Evolutionary conservation across 2,797 vertebrate genomes (phyloP), one percentile per base, ranked within the genome.

Genomic region (Lutjanus campechanus): DNA sequence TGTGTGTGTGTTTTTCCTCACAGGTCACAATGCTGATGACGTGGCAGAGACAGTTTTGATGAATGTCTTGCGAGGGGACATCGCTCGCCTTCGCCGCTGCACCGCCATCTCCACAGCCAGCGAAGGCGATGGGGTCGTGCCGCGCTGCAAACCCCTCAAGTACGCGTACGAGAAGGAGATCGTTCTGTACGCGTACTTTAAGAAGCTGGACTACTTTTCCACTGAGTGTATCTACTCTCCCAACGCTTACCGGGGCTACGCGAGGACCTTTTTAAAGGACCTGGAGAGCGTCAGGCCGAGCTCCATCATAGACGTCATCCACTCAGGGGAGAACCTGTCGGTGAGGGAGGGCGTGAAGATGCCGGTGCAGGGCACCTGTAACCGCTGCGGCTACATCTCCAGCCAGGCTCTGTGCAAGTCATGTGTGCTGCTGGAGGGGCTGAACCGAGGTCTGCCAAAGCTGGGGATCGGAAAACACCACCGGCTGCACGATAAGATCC

Each of bases 111-210:
- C 95, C 8, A 95, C 96, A 0, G 85, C 94, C 58, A 96, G 96
- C 0, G 96, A 97, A 55, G 95, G 95, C 0, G 95, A 96, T 0
- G 96, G 96, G 0, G 95, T 96, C 0, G 95, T 98, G 19, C 96
- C 97, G 0, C 96, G 97, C 15, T 97, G 97, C 93, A 97, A 97
- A 76, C 97, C 97, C 0, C 93, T 98, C 68, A 96, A 97, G 81
- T 96, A 98, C 2, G 96, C 97, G 2, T 98, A 97, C 2, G 97
- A 98, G 92, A 98, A 98, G 85, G 97, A 98, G 94, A 98, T 98
- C 1, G 97, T 98, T 49, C 93, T 98, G 36, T 98, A 98, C 0
- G 97, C 97, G 10, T 97, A 98, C 87, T 98, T 98, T 81, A 96
- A 97, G 44, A 96, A 96, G 82, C 84, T 98, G 8, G 96, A 97